These are phyloP conservation scores for Nemurella pictetii DNA, from an alignment of 2,888 invertebrate genomes.

Conservation along the genomic window DNA sequence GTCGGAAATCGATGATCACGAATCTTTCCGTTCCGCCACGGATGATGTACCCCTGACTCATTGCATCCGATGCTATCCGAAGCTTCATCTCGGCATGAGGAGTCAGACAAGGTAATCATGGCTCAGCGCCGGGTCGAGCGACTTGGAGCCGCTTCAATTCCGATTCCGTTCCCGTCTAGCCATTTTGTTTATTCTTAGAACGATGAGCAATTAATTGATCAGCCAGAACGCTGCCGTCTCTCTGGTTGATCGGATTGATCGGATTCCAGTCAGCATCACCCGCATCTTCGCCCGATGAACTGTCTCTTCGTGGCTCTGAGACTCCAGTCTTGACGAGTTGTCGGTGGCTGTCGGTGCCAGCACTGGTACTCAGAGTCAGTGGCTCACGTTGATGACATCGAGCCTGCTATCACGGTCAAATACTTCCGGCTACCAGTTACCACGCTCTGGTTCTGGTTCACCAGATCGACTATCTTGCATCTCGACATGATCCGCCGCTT, in stretches of 20 bases:
- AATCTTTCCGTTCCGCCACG: no score
- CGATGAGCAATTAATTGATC: not conserved
- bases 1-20: no score
- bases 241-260: not conserved
- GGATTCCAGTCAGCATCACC: not conserved
- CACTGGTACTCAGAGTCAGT: no score
- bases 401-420: not conserved
- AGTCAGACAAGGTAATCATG: not conserved
- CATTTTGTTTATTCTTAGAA: not conserved
- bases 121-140: not conserved
- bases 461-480: not conserved
- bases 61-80: not conserved
- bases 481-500: no score
- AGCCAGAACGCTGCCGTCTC: not conserved
- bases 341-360: not conserved
- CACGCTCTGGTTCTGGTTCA: not conserved
- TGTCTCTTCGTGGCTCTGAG: no score
- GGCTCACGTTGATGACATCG: not conserved
- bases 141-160: not conserved
- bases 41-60: not conserved
- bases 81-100: not conserved
- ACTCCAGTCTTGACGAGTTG: no score
- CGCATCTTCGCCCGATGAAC: no score
- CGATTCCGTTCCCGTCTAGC: not conserved
- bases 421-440: not conserved